Evolutionary conservation across 2,888 invertebrate species (phyloP).

Genomic region (Diarsia mendica): DNA sequence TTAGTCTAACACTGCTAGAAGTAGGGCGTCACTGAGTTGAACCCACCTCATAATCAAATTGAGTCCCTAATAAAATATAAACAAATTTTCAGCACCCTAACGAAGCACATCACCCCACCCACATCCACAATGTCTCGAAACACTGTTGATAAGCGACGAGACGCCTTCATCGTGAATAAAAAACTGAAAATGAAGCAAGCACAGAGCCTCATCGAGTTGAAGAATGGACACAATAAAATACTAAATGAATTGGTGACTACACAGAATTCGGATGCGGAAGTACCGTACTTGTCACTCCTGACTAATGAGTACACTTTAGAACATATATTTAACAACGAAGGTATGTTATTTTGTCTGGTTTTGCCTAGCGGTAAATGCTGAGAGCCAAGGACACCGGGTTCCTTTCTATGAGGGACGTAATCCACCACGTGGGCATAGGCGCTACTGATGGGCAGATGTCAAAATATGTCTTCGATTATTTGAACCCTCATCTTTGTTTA

Average conservation of each 20-base stretch:
- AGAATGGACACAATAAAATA: conserved; percentile 81
- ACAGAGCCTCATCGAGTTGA: conserved; percentile 81
- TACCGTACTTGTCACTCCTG: conserved; percentile 84
- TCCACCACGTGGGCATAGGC: not conserved
- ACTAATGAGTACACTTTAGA: conserved; percentile 83
- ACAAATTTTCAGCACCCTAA: conserved; percentile 90
- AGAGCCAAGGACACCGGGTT: not conserved
- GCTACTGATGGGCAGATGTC: not conserved
- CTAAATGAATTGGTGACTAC: conserved; percentile 77
- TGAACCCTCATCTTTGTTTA: not conserved
- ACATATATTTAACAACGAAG: conserved; percentile 82
- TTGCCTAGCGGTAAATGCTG: not conserved
- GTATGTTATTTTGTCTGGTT: conserved; percentile 64
- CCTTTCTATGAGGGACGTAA: not conserved
- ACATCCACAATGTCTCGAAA: conserved; percentile 82
- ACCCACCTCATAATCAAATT: not conserved
- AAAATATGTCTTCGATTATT: not conserved
- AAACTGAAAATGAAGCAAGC: conserved; percentile 84
- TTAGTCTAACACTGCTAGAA: no score
- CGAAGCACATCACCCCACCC: conserved; percentile 93
- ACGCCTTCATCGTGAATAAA: conserved; percentile 83
- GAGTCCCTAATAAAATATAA: not conserved
- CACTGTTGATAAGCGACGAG: conserved; percentile 79
- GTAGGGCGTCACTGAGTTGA: no score
- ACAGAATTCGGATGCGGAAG: conserved; percentile 85